Percentiles rank a stretch among this genome's conserved stretches.
These are phyloP conservation scores for Selenia dentaria DNA, from an alignment of 2,888 invertebrate species.

Conservation along the genomic window DNA sequence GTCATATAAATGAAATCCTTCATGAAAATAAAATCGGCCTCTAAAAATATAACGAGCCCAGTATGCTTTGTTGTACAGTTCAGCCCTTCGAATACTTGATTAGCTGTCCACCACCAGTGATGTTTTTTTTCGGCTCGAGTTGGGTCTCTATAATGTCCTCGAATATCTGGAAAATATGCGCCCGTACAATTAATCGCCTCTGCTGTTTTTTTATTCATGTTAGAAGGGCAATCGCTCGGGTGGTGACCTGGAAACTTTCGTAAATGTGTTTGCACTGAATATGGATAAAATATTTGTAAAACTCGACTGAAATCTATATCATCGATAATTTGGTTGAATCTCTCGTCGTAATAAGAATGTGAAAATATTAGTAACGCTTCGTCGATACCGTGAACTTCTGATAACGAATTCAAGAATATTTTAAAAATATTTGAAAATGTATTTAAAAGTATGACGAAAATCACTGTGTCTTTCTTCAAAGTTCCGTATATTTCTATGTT, in stretches of 20 bases:
- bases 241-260: conserved; percentile 50
- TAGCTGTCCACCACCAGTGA: conserved; percentile 69
- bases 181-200: conserved; percentile 46
- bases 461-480: conserved; percentile 41
- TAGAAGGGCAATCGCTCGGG: conserved; percentile 42
- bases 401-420: conserved; percentile 51
- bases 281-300: conserved; percentile 61
- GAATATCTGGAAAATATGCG: conserved; percentile 46
- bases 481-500: conserved; percentile 48
- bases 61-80: conserved; percentile 36
- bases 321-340: conserved; percentile 44
- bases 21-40: conserved; percentile 50
- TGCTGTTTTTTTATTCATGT: conserved; percentile 38
- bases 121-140: conserved; percentile 49
- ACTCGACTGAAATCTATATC: conserved; percentile 58
- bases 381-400: conserved; percentile 51
- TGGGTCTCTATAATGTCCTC: conserved; percentile 51
- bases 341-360: conserved; percentile 51
- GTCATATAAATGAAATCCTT: conserved; percentile 60
- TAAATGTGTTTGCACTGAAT: conserved; percentile 52
- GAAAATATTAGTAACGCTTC: conserved; percentile 58
- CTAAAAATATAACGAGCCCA: conserved; percentile 53
- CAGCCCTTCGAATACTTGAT: conserved; percentile 55
- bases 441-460: conserved; percentile 52
- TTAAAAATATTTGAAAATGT: conserved; percentile 44